phyloP scores from a whole-genome alignment of 2,113 vertebrate species.

The Poeciliopsis prolifica region DNA sequence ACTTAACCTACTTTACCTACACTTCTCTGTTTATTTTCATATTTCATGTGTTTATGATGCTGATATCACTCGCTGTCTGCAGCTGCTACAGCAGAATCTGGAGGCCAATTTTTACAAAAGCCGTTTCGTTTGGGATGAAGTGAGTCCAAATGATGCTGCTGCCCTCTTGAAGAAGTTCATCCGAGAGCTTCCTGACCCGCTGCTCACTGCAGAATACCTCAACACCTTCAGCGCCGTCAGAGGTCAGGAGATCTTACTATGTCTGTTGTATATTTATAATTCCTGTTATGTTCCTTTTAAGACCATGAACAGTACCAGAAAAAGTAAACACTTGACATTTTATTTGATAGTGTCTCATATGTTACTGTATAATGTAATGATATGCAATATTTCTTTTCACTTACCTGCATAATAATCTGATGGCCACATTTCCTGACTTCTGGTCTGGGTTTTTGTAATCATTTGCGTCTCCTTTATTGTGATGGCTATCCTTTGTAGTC shows the following conservation, averaged over 20 bases:
- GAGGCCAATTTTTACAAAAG: conserved; percentile 85
- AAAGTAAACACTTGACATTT: neutral
- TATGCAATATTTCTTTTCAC: conserved; percentile 1
- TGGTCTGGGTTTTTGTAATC: conserved; percentile 47
- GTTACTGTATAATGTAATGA: neutral
- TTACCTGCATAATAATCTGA: neutral
- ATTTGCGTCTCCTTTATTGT: conserved; percentile 21
- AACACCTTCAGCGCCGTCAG: conserved; percentile 89
- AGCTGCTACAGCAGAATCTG: conserved; percentile 87
- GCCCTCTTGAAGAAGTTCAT: conserved; percentile 93
- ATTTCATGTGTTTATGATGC: neutral
- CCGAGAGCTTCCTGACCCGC: conserved; percentile 85
- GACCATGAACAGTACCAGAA: neutral
- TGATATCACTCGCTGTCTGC: neutral
- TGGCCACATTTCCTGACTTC: conserved; percentile 27
- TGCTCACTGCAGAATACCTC: conserved; percentile 90
- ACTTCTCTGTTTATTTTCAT: too few species aligned
- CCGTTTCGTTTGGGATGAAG: conserved; percentile 86
- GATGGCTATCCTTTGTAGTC: conserved; percentile 7
- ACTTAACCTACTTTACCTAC: too few species aligned
- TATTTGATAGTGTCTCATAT: neutral
- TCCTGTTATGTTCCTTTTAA: neutral
- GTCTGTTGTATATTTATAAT: neutral
- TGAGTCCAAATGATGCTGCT: conserved; percentile 87
- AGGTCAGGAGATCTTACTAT: conserved; percentile 65